phyloP scores from a whole-genome alignment of 2,113 vertebrate species.

The Macroglossus sobrinus region DNA sequence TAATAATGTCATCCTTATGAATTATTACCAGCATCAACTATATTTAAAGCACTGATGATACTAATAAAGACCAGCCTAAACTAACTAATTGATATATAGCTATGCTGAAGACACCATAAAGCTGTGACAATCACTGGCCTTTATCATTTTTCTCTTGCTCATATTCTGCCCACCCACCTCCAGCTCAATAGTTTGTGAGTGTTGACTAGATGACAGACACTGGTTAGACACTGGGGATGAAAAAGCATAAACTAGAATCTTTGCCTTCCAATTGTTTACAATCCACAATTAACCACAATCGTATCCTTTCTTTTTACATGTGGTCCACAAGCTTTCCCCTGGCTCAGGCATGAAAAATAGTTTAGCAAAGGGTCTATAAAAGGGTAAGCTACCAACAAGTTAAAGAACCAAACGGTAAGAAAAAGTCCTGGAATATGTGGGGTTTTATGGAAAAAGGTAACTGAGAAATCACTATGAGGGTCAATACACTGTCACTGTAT shows the following conservation, averaged over 20 bases:
- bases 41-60: not conserved
- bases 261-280: not conserved
- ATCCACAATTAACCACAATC: not conserved
- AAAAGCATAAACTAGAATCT: not conserved
- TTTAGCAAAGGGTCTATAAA: not conserved
- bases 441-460: not conserved
- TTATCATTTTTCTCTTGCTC: not conserved
- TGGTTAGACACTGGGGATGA: not conserved
- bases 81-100: not conserved
- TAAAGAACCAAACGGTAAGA: not conserved
- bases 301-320: not conserved
- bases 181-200: not conserved
- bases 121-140: not conserved
- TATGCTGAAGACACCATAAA: not conserved
- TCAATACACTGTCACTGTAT: not conserved
- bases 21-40: not conserved
- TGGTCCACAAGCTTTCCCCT: not conserved
- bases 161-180: not conserved
- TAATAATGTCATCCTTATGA: not conserved
- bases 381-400: not conserved
- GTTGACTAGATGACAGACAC: not conserved
- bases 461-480: not conserved
- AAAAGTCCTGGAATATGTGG: not conserved
- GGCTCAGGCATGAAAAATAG: not conserved
- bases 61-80: not conserved